phyloP scores from a whole-genome alignment of 2,888 invertebrate species.

The Copidosoma aretas region DNA sequence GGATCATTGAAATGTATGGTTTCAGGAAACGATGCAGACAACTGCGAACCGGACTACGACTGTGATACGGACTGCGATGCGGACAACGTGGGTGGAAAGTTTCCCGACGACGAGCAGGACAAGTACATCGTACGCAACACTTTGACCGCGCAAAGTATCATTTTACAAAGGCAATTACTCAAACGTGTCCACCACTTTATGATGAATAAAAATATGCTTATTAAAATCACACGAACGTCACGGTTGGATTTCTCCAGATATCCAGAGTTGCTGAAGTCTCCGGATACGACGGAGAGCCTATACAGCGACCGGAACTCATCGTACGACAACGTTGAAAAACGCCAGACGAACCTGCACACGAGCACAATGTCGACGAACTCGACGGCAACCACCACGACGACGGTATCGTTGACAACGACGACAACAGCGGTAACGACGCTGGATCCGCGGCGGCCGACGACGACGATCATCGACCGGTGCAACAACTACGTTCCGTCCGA shows the following conservation, averaged over 20 bases:
- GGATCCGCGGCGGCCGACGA: constrained; percentile 46
- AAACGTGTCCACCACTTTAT: background rate
- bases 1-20: constrained; percentile 8
- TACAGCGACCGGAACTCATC: constrained; percentile 68
- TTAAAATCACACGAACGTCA: too few relatives aligned
- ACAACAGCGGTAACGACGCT: constrained; percentile 42
- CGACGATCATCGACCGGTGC: constrained; percentile 39
- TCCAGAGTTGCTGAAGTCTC: constrained; percentile 76
- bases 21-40: constrained; percentile 66
- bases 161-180: constrained; percentile 71
- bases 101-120: constrained; percentile 60
- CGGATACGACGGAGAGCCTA: constrained; percentile 55
- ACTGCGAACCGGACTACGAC: constrained; percentile 65
- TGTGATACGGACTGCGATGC: constrained; percentile 65
- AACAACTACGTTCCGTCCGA: constrained; percentile 56
- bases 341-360: constrained; percentile 36
- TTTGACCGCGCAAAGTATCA: constrained; percentile 79
- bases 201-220: background rate
- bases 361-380: background rate
- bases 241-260: constrained; percentile 61
- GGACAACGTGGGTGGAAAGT: constrained; percentile 60
- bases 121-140: constrained; percentile 66
- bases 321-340: constrained; percentile 79
- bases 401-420: constrained; percentile 10
- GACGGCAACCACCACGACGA: constrained; percentile 16